phyloP scores from a whole-genome alignment of 2,888 invertebrate species.

The Noctua comes region DNA sequence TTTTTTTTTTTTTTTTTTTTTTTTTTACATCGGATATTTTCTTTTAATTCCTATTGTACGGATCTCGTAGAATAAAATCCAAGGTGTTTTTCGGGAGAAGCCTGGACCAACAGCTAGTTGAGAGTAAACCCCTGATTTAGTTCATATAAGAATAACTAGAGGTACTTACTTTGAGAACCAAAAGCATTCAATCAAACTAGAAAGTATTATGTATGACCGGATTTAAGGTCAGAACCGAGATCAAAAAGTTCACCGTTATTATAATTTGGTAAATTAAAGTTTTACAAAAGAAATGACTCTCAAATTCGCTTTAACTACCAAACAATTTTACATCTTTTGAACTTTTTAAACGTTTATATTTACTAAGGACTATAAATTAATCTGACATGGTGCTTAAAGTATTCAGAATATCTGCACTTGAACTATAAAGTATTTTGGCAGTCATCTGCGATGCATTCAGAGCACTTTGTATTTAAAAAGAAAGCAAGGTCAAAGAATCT shows the following conservation, averaged over 20 bases:
- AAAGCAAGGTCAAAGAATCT: slow-evolving; percentile 39
- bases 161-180: not conserved
- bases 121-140: not conserved
- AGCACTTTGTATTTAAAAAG: slow-evolving; percentile 31
- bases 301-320: not conserved
- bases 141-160: not conserved
- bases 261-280: slow-evolving; percentile 14
- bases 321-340: slow-evolving; percentile 15
- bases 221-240: not conserved
- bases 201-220: not conserved
- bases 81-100: too few relatives aligned
- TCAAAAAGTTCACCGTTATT: not conserved
- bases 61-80: not conserved
- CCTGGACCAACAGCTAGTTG: not conserved
- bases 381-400: slow-evolving; percentile 21
- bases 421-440: slow-evolving; percentile 43
- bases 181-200: slow-evolving; percentile 14
- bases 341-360: slow-evolving; percentile 6
- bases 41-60: not conserved
- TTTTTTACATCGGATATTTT: too few relatives aligned
- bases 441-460: slow-evolving; percentile 27
- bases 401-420: slow-evolving; percentile 42
- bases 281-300: slow-evolving; percentile 10
- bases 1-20: too few relatives aligned
- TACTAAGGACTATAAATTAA: slow-evolving; percentile 27